phyloP scores from a whole-genome alignment of 2,113 vertebrate species.

The Corythornis cristatus region DNA sequence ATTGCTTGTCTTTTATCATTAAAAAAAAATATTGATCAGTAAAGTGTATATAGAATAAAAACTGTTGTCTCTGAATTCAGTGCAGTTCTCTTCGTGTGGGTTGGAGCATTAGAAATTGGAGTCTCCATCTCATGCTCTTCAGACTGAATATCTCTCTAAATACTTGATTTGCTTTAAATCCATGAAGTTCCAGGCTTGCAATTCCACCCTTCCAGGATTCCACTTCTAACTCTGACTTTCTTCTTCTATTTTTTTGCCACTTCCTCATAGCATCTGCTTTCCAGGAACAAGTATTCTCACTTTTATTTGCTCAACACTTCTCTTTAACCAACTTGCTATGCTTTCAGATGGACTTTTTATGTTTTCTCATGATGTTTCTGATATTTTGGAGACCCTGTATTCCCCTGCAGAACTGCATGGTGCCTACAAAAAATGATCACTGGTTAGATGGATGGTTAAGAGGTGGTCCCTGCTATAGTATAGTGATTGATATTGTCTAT shows the following conservation, averaged over 20 bases:
- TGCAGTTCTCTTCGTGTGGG: neutral
- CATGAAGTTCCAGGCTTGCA: neutral
- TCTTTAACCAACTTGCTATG: neutral
- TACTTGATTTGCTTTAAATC: neutral
- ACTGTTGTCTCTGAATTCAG: neutral
- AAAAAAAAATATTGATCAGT: neutral
- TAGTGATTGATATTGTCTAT: neutral
- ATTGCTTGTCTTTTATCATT: neutral
- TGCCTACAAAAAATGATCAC: neutral
- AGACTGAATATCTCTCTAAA: neutral
- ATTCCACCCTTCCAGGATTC: neutral
- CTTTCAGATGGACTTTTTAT: neutral
- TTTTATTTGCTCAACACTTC: neutral
- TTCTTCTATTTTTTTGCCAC: neutral
- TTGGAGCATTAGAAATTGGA: neutral
- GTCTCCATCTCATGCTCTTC: neutral
- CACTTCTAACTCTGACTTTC: neutral
- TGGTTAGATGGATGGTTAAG: neutral
- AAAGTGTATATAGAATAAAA: neutral
- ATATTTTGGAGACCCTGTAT: neutral
- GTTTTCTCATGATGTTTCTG: neutral
- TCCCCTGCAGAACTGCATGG: neutral
- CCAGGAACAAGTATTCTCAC: neutral
- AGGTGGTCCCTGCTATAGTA: neutral
- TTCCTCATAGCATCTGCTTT: neutral